Percentiles rank a stretch among this genome's conserved stretches.
Evolutionary conservation across 2,797 vertebrate species (phyloP).

Genomic region (Pogoniulus pusillus): DNA sequence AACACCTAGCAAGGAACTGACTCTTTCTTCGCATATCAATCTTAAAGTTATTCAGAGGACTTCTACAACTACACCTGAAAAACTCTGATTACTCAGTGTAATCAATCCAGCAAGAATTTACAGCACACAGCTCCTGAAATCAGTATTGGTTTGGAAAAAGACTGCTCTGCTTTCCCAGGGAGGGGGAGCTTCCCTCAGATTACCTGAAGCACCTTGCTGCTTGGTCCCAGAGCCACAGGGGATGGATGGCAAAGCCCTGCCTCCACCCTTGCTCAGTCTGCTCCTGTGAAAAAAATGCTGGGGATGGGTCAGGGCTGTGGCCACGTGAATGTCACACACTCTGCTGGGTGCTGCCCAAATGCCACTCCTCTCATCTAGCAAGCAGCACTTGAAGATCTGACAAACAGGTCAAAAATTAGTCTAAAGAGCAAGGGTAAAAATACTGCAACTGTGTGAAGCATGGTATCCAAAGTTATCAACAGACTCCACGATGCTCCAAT

Average conservation of each 20-base stretch:
- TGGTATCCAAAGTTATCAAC: neutral
- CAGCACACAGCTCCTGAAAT: neutral
- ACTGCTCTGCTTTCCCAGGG: neutral
- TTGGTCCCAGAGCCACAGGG: neutral
- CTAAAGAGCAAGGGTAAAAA: neutral
- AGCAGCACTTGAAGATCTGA: neutral
- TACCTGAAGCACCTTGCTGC: neutral
- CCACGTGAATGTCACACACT: neutral
- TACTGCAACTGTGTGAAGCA: fast-evolving
- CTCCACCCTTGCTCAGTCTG: neutral
- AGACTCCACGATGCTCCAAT: fast-evolving
- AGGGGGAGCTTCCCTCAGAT: neutral
- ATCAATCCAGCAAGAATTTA: neutral
- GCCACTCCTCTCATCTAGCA: neutral
- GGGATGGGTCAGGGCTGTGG: fast-evolving
- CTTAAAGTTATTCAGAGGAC: neutral
- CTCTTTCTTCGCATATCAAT: neutral
- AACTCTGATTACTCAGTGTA: neutral
- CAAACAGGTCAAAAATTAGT: fast-evolving
- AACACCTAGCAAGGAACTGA: neutral
- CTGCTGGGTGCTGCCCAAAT: neutral
- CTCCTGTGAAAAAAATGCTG: neutral
- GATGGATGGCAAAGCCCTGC: neutral
- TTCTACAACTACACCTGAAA: neutral
- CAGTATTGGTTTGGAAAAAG: neutral